These are phyloP conservation scores for Thalassophryne amazonica DNA, from an alignment of 2,797 vertebrate genomes.

Conservation along the genomic window DNA sequence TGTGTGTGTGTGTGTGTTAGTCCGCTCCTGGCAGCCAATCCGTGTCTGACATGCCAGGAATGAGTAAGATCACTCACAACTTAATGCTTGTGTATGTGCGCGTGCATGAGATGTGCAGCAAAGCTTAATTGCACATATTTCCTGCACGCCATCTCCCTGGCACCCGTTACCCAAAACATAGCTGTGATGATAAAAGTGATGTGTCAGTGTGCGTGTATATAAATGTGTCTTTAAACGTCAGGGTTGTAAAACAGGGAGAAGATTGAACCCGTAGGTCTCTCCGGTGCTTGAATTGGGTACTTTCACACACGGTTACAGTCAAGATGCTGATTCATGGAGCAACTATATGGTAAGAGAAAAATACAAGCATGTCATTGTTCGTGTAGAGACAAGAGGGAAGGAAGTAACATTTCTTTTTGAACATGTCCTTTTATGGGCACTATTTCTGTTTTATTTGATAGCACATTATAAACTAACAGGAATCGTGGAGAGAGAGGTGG, in stretches of 20 bases:
- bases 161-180: slow-evolving; percentile 15
- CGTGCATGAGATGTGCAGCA: not conserved
- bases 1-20: slow-evolving; percentile 12
- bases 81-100: slow-evolving; percentile 5
- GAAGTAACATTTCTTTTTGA: too few species aligned
- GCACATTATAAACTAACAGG: too few species aligned
- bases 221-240: not conserved
- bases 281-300: slow-evolving; percentile 13
- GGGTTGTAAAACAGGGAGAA: slow-evolving; percentile 1
- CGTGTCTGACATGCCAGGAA: slow-evolving; percentile 51
- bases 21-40: slow-evolving; percentile 20
- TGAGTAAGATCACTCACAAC: slow-evolving; percentile 39
- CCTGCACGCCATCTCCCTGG: slow-evolving; percentile 16
- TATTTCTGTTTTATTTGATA: too few species aligned
- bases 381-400: not conserved
- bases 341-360: slow-evolving; percentile 46
- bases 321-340: slow-evolving; percentile 10
- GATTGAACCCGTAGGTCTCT: slow-evolving; percentile 7
- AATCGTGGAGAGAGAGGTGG: too few species aligned
- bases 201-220: slow-evolving; percentile 15
- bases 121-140: slow-evolving; percentile 6
- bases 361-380: not conserved
- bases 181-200: slow-evolving; percentile 48
- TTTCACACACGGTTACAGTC: not conserved
- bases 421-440: too few species aligned